Conservation (phyloP, 2,888 invertebrate genomes). For the Caenorhabditis sp. region DNA sequence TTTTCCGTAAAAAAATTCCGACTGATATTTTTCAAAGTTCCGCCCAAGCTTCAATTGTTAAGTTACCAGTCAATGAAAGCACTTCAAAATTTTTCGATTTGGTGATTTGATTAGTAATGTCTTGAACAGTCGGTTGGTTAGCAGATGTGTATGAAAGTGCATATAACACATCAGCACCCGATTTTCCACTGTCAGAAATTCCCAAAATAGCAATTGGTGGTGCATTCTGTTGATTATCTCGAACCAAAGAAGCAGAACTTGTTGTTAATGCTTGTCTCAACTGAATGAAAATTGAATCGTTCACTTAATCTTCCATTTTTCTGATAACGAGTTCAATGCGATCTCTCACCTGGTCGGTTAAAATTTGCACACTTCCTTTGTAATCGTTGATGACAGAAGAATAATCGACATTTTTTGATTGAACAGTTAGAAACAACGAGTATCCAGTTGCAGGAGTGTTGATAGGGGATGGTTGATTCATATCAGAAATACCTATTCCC, state of each 20-base stretch:
- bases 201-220: conserved; percentile 40
- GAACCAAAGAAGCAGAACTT: conserved; percentile 4
- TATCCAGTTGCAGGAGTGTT: conserved; percentile 4
- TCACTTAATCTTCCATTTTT: not conserved
- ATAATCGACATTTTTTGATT: conserved; percentile 15
- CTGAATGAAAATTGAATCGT: conserved; percentile 6
- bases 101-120: conserved; percentile 14
- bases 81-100: conserved; percentile 8
- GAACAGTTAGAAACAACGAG: conserved; percentile 17
- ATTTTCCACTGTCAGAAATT: conserved; percentile 18
- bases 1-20: no score
- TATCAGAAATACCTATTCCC: conserved; percentile 40
- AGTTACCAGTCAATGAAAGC: conserved; percentile 15
- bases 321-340: not conserved
- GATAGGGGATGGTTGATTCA: conserved; percentile 7
- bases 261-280: conserved; percentile 8
- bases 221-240: not conserved
- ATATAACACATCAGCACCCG: conserved; percentile 21
- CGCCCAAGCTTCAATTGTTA: not conserved
- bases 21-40: no score
- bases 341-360: conserved; percentile 19
- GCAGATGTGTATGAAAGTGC: conserved; percentile 21
- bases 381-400: conserved; percentile 19
- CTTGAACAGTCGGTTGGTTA: conserved; percentile 7
- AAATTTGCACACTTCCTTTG: conserved; percentile 14